These are phyloP conservation scores for Drosophila helvetica DNA, from an alignment of 2,888 invertebrate species.

Conservation along the genomic window DNA sequence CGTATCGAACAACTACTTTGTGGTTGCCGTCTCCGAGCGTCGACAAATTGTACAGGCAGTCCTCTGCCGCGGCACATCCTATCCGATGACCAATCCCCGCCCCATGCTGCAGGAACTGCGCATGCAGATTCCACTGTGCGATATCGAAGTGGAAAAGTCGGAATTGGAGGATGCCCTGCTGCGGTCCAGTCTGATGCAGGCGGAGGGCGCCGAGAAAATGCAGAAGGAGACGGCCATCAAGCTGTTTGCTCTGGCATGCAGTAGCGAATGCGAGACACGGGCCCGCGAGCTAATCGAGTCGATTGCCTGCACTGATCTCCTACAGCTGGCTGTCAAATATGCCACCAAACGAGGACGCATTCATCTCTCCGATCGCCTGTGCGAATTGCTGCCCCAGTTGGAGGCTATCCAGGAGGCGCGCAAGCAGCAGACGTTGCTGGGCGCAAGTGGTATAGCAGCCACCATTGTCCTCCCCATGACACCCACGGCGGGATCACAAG, in stretches of 20 bases:
- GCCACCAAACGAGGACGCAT: slow-evolving; percentile 91
- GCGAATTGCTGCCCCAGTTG: slow-evolving; percentile 85
- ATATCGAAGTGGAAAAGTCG: slow-evolving; percentile 91
- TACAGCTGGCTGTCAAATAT: slow-evolving; percentile 95
- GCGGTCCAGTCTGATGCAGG: slow-evolving; percentile 87
- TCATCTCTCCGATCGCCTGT: slow-evolving; percentile 91
- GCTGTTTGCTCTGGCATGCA: slow-evolving; percentile 95
- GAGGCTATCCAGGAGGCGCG: slow-evolving; percentile 80
- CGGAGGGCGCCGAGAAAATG: slow-evolving; percentile 87
- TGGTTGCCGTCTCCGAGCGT: slow-evolving; percentile 91
- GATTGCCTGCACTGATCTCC: slow-evolving; percentile 89
- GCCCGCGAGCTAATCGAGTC: slow-evolving; percentile 94
- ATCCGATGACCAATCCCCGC: slow-evolving; percentile 93
- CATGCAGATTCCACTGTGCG: slow-evolving; percentile 91
- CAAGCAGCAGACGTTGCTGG: slow-evolving; percentile 69
- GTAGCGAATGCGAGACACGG: slow-evolving; percentile 92
- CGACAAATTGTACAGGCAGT: slow-evolving; percentile 92
- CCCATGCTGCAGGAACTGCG: slow-evolving; percentile 92
- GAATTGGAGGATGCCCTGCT: slow-evolving; percentile 91
- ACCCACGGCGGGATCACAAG: slow-evolving; percentile 26
- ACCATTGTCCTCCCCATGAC: slow-evolving; percentile 64
- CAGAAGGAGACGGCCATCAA: slow-evolving; percentile 93
- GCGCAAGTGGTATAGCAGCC: slow-evolving; percentile 56
- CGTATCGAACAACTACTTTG: slow-evolving; percentile 89
- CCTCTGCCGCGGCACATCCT: slow-evolving; percentile 93